Percentiles rank a stretch among this genome's conserved stretches.
Conservation (phyloP, 2,113 vertebrate genomes). For the Daphoenositta chrysoptera region DNA sequence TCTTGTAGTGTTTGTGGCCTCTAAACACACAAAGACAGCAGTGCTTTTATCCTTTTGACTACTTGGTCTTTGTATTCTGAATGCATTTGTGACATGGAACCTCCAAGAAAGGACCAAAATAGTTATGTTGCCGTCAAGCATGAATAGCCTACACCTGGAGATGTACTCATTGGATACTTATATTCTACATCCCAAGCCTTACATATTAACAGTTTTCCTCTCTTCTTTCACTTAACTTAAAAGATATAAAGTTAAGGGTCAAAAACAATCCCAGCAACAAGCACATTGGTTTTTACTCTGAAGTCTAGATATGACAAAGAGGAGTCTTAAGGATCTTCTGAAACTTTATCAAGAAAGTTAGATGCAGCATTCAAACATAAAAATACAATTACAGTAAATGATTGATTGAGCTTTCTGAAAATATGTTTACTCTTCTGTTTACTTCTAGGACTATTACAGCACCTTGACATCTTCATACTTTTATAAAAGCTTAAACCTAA, state of each 20-base stretch:
- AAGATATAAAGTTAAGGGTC: not conserved
- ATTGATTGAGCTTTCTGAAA: not conserved
- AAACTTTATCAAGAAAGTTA: not conserved
- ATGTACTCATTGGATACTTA: not conserved
- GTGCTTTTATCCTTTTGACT: not conserved
- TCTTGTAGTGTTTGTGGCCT: not conserved
- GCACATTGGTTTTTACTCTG: not conserved
- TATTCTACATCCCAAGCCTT: not conserved
- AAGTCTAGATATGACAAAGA: not conserved
- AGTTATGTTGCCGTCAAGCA: not conserved
- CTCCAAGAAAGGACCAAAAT: not conserved
- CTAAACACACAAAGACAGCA: constrained; percentile 1
- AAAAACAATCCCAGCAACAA: not conserved
- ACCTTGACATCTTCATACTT: not conserved
- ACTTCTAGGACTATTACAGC: not conserved
- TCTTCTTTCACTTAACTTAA: not conserved
- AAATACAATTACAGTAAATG: not conserved
- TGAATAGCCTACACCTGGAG: not conserved
- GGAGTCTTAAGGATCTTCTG: not conserved
- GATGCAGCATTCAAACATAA: not conserved
- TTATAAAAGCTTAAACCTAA: not conserved
- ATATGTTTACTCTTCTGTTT: not conserved
- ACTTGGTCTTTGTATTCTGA: not conserved
- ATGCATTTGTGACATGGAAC: not conserved
- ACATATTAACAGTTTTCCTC: not conserved